phyloP scores from a whole-genome alignment of 1,140 invertebrate genomes.

The Varroa destructor region DNA sequence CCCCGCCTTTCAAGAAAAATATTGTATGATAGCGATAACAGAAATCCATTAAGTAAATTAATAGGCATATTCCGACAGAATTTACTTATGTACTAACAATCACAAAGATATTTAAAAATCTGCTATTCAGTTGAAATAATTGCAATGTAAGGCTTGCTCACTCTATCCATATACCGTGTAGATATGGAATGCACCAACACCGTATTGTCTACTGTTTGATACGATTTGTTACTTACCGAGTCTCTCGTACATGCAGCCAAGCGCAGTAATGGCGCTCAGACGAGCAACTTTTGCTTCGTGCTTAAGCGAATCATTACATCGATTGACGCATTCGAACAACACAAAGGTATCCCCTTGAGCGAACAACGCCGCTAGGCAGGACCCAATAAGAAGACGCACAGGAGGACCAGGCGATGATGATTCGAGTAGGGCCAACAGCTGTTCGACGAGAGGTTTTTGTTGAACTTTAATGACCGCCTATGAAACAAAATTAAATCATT shows the following conservation, averaged over 20 bases:
- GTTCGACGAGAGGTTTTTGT: constrained; percentile 86
- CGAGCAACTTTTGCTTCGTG: constrained; percentile 54
- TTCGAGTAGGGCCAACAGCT: constrained; percentile 73
- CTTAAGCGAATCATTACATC: constrained; percentile 92
- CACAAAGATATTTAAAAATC: too few species aligned
- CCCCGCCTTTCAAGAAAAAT: too few species aligned
- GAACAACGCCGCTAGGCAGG: constrained; percentile 84
- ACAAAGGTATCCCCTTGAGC: constrained; percentile 92
- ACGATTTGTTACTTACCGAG: constrained; percentile 41
- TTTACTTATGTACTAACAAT: too few species aligned
- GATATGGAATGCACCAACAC: too few species aligned
- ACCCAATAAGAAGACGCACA: constrained; percentile 74
- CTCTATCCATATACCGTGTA: too few species aligned
- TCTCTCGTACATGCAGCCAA: constrained; percentile 94
- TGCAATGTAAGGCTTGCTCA: too few species aligned
- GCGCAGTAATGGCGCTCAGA: constrained; percentile 87
- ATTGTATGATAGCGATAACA: too few species aligned
- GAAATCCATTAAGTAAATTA: too few species aligned
- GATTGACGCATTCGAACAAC: constrained; percentile 92
- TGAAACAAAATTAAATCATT: constrained; percentile 39
- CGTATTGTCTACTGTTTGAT: too few species aligned
- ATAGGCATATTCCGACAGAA: too few species aligned
- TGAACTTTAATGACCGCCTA: constrained; percentile 89
- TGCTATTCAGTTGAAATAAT: too few species aligned
- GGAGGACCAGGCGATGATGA: constrained; percentile 73